A percentile compares a stretch with the other conserved stretches of the same genome.
Conservation (phyloP, 2,797 vertebrate species). For the Brachyrhaphis roseni region DNA sequence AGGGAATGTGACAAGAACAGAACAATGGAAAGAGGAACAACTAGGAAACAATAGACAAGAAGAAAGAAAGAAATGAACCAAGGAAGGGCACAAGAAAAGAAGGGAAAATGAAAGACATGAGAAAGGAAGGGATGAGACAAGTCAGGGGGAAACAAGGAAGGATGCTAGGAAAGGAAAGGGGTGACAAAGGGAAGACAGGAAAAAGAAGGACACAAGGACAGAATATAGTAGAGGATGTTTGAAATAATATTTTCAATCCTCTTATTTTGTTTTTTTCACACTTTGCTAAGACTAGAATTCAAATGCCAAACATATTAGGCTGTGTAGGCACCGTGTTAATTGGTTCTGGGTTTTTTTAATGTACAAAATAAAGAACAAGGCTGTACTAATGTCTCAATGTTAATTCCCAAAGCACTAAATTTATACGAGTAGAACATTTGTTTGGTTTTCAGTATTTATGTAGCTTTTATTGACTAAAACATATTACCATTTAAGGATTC, state of each 20-base stretch:
- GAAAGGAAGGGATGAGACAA: too few species aligned
- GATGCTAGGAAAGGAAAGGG: too few species aligned
- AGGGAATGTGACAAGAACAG: background rate
- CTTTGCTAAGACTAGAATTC: background rate
- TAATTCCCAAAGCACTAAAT: background rate
- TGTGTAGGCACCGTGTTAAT: background rate
- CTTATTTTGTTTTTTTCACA: background rate
- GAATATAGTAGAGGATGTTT: too few species aligned
- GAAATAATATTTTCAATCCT: background rate
- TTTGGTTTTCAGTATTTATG: background rate
- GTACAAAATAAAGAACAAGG: background rate
- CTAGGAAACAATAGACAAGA: background rate
- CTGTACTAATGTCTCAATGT: background rate
- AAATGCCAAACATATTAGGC: background rate
- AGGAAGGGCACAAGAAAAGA: background rate
- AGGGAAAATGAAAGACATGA: too few species aligned
- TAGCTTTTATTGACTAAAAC: background rate
- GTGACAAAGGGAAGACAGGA: too few species aligned
- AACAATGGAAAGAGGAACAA: background rate
- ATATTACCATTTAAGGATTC: background rate
- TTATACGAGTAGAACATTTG: background rate
- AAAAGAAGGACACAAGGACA: background rate
- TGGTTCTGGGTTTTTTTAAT: background rate
- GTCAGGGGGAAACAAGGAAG: too few species aligned
- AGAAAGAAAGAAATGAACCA: too few species aligned